Evolutionary conservation across 53 echinoderm and acorn worm species (phyloP).

Genomic region (Antedon mediterranea): DNA sequence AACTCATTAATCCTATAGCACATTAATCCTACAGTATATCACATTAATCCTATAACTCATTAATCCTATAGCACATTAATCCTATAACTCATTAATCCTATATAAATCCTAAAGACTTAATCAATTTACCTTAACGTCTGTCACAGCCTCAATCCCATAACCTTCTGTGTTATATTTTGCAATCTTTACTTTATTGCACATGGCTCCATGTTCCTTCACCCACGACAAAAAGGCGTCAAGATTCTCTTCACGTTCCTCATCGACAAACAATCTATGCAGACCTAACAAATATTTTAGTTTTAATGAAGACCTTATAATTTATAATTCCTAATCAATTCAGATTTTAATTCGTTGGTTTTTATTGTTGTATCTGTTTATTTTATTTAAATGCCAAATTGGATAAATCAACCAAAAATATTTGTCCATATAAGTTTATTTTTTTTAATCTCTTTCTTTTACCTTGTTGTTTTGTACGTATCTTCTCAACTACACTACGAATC

Average conservation of each 20-base stretch:
- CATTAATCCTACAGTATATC: too few relatives aligned
- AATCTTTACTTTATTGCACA: constrained; percentile 36
- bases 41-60: too few relatives aligned
- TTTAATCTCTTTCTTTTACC: constrained; percentile 43
- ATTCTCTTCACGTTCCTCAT: constrained; percentile 33
- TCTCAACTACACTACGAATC: constrained; percentile 50
- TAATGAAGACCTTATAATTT: too few relatives aligned
- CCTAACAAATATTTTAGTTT: not conserved
- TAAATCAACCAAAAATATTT: too few relatives aligned
- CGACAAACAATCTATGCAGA: constrained; percentile 23
- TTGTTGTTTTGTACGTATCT: constrained; percentile 69
- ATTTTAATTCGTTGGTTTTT: too few relatives aligned
- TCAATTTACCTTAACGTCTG: constrained; percentile 60
- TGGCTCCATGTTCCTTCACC: constrained; percentile 39
- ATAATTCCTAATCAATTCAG: too few relatives aligned
- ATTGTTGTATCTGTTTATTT: too few relatives aligned
- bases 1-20: too few relatives aligned
- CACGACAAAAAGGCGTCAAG: constrained; percentile 54
- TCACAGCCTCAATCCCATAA: constrained; percentile 61
- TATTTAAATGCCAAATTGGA: too few relatives aligned
- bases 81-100: not conserved
- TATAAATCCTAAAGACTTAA: not conserved
- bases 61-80: too few relatives aligned
- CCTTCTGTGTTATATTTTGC: constrained; percentile 40
- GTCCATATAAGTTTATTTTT: too few relatives aligned